Conservation (phyloP, 2,113 vertebrate species). For the Elachura formosa region DNA sequence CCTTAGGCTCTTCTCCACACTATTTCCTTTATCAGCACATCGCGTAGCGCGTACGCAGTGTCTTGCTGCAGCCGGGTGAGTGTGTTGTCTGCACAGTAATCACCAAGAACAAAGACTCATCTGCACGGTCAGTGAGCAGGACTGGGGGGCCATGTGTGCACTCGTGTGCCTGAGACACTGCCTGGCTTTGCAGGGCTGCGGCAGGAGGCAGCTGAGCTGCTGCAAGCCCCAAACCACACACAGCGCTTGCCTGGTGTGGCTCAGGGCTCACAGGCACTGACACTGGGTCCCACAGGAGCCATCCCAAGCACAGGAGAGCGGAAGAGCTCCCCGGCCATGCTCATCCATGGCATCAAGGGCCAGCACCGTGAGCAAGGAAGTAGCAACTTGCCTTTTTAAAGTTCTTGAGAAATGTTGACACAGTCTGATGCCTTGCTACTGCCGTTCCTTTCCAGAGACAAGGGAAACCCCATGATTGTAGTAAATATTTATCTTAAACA, state of each 20-base stretch:
- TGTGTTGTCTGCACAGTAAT: constrained; percentile 63
- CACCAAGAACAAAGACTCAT: constrained; percentile 69
- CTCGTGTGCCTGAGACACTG: background rate
- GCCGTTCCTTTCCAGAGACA: background rate
- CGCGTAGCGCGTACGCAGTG: background rate
- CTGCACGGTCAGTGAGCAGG: background rate
- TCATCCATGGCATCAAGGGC: accelerated
- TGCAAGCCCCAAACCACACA: background rate
- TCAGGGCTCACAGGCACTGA: background rate
- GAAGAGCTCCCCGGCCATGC: background rate
- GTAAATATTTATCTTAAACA: constrained; percentile 46
- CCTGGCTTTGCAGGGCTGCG: background rate
- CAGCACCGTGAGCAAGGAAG: accelerated
- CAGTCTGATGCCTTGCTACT: background rate
- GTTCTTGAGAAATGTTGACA: background rate
- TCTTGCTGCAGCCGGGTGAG: constrained; percentile 37
- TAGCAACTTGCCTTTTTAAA: background rate
- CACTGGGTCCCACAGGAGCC: background rate
- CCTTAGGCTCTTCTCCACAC: constrained; percentile 59
- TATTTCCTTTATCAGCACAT: constrained; percentile 35
- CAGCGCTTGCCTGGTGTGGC: background rate
- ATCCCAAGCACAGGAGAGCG: background rate
- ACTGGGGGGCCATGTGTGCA: background rate
- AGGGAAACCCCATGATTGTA: background rate
- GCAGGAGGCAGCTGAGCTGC: background rate